Conservation (phyloP, 92 coral and sea anemone species). For the Muricea muricata region DNA sequence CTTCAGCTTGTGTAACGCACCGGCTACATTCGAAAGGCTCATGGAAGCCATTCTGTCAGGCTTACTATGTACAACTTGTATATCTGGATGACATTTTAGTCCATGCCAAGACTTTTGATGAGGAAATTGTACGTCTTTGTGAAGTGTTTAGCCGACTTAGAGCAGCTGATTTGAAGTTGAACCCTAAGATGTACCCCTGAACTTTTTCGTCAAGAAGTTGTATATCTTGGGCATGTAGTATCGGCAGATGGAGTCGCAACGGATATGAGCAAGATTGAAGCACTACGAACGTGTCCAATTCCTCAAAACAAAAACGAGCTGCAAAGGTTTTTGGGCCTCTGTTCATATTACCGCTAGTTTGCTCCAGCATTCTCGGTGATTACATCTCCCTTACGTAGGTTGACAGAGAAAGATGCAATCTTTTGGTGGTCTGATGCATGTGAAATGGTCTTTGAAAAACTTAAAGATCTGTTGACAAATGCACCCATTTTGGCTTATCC, state of each 20-base stretch:
- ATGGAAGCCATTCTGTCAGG: background rate
- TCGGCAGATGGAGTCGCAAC: background rate
- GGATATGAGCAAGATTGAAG: background rate
- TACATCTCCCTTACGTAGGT: background rate
- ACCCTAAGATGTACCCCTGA: background rate
- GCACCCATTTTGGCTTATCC: conserved; percentile 15
- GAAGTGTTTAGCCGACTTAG: background rate
- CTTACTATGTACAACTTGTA: background rate
- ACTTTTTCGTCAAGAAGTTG: background rate
- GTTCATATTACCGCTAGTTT: conserved; percentile 11
- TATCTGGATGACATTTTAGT: background rate
- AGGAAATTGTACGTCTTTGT: background rate
- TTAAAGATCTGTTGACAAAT: background rate
- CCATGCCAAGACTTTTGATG: conserved; percentile 6
- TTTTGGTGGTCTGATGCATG: conserved; percentile 3
- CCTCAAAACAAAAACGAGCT: conserved; percentile 38
- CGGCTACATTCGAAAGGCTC: background rate
- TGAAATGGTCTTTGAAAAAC: background rate
- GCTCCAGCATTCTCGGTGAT: background rate
- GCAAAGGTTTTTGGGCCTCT: background rate
- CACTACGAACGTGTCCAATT: conserved; percentile 12
- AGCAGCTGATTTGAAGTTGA: background rate
- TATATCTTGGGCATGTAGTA: background rate
- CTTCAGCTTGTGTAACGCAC: background rate
- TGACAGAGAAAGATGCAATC: background rate